Evolutionary conservation across 2,888 invertebrate species (phyloP), one percentile per base, ranked within the genome.

Genomic region (Scaptomyza reducta): DNA sequence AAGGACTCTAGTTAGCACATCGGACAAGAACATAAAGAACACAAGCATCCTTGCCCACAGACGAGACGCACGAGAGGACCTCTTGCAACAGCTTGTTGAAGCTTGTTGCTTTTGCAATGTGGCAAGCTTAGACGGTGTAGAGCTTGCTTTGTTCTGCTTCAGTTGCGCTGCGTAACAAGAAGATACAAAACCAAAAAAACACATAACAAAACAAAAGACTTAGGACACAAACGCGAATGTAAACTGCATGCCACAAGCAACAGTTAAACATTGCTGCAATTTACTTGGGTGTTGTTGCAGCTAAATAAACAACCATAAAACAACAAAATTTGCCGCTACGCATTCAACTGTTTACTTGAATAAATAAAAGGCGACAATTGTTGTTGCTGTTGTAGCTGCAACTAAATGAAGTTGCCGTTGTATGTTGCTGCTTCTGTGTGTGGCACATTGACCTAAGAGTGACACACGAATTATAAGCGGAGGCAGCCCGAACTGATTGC

Each of bases 261-360:
- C 60, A 74, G 66, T 57, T 70, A 56, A 65, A 16, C 35, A 68
- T 50, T 51, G 44, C 46, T 57, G 58, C 69, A 62, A 79, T 72
- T 79, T 70, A 6, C 51, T 46, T 29, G 40, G 81, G 76, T 78
- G 81, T 68, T 83, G 74, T 81, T 87, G 85, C 81, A 87, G 46
- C 49, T 84, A 84, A 70, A 65, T 50, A 65, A 47, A 47, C 33
- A 50, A 54, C 41, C 40, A 50, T 41, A 66, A 59, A 56, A 53
- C 22, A 44, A 46, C 56, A 59, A 75, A 76, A 86, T 82, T 84
- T 77, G 50, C 71, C 68, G 78, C 74, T 74, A 81, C 61, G 69
- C 73, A 74, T 72, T 73, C 62, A 65, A 56, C 63, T 62, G 61
- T 77, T 67, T 38, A 53, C 49, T 9, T 49, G 45, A 69, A 62